Evolutionary conservation across 1,140 invertebrate species (phyloP), one percentile per base, ranked within the genome.

Genomic region (Drosophila yakuba): DNA sequence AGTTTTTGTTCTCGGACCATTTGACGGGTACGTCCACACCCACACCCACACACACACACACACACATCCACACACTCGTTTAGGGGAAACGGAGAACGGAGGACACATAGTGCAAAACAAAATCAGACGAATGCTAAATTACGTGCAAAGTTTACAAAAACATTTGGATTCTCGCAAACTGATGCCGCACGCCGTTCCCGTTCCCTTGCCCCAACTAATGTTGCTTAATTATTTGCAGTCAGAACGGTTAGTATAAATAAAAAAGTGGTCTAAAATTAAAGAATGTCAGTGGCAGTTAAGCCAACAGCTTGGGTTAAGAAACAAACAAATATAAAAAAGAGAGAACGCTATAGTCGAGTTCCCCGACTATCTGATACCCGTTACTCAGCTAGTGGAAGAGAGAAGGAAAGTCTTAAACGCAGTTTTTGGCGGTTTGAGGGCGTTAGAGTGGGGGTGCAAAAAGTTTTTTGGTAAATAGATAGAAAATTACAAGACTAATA

Each of bases 121-220:
- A 81, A 75, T 78, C 61, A 55, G 77, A 78, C 79, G 51, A 68
- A 74, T 82, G 75, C 79, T 62, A 74, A 82, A 82, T 79, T 86
- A 86, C 83, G 83, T 86, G 83, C 83, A 88, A 62, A 88, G 83
- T 88, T 86, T 86, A 83, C 75, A 61, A 72, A 86, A 88, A 86
- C 85, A 69, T 85, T 86, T 75, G 50, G 66, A 54, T 76, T 73
- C 64, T 60, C 54, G 59, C 67, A 23, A 54, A 28, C 41, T 68
- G 39, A 45, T 68, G 72, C 73, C 28, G 74, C 62, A 36, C 59
- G 35, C 54, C 48, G 64, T 64, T 74, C 41, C 61, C 48, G 51
- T 47, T 47, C 69, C 35, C 54, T 56, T 32, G 2, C 62, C 43
- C 32, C 35, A 56, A 56, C 38, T 59, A 20, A 86, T 68, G 55